phyloP scores from a whole-genome alignment of 1,140 invertebrate genomes.

The Drosophila fuyamai region DNA sequence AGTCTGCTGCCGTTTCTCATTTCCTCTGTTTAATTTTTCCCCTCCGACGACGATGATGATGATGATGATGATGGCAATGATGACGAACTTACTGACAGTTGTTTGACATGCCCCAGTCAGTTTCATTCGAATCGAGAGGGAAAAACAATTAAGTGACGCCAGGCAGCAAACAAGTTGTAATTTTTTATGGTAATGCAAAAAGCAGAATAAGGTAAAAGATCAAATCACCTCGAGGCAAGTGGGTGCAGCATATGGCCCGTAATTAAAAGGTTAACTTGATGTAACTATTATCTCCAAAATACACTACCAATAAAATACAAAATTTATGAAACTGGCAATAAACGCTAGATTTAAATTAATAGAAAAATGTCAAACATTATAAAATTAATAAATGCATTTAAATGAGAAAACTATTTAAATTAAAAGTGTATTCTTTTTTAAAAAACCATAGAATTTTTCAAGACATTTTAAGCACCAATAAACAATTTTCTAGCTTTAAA shows the following conservation, averaged over 20 bases:
- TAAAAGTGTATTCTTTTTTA: no score
- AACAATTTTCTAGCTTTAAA: no score
- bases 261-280: slow-evolving; percentile 82
- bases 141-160: slow-evolving; percentile 77
- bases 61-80: slow-evolving; percentile 52
- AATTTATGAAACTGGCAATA: no score
- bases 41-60: slow-evolving; percentile 18
- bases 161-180: slow-evolving; percentile 60
- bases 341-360: no score
- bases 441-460: no score
- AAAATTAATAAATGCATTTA: no score
- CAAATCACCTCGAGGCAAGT: slow-evolving; percentile 48
- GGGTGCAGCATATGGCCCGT: slow-evolving; percentile 76
- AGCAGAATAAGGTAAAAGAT: slow-evolving; percentile 25
- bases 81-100: slow-evolving; percentile 80
- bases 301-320: slow-evolving; percentile 3
- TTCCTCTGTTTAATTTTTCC: background rate
- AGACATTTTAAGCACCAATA: no score
- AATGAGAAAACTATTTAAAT: no score
- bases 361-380: background rate
- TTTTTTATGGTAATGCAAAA: slow-evolving; percentile 75
- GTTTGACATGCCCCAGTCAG: slow-evolving; percentile 81
- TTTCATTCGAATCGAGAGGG: slow-evolving; percentile 27
- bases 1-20: slow-evolving; percentile 38
- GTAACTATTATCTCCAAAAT: slow-evolving; percentile 60